A percentile compares a stretch with the other conserved stretches of the same genome.
These are phyloP conservation scores for Drosophila pseudoananassae DNA, from an alignment of 1,140 invertebrate genomes.

Conservation along the genomic window DNA sequence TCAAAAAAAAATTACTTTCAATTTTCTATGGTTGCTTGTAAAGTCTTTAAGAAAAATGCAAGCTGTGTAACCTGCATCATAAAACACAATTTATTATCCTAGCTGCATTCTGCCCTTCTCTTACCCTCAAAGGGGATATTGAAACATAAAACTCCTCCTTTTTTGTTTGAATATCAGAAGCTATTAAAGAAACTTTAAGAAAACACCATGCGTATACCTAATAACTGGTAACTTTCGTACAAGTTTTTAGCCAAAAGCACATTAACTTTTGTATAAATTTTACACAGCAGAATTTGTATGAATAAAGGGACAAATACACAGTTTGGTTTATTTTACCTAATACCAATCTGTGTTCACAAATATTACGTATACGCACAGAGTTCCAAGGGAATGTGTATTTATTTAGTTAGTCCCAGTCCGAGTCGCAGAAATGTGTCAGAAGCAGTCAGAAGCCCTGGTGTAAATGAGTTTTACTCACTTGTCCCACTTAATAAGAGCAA, in stretches of 20 bases:
- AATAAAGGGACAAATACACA: constrained; percentile 2
- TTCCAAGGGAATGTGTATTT: constrained; percentile 2
- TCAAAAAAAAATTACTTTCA: too few relatives aligned
- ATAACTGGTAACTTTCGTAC: neutral
- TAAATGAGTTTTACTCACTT: constrained; percentile 72
- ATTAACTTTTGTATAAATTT: neutral
- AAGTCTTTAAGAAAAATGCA: too few relatives aligned
- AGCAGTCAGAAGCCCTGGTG: constrained; percentile 18
- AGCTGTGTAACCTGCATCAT: too few relatives aligned
- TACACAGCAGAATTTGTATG: neutral
- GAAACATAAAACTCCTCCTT: neutral
- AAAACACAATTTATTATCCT: too few relatives aligned
- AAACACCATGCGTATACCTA: neutral
- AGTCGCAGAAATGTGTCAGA: constrained; percentile 24
- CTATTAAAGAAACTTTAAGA: neutral
- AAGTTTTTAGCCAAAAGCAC: neutral
- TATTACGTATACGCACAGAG: constrained; percentile 36
- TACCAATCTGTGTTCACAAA: constrained; percentile 5
- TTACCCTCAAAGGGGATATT: too few relatives aligned
- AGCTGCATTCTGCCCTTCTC: too few relatives aligned
- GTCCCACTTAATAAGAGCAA: constrained; percentile 75
- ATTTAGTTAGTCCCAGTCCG: constrained; percentile 12
- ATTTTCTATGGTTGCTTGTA: too few relatives aligned
- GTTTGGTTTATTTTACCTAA: constrained; percentile 2
- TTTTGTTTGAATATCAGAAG: neutral